These are phyloP conservation scores for Passerina amoena DNA, from an alignment of 2,113 vertebrate genomes.

Conservation along the genomic window DNA sequence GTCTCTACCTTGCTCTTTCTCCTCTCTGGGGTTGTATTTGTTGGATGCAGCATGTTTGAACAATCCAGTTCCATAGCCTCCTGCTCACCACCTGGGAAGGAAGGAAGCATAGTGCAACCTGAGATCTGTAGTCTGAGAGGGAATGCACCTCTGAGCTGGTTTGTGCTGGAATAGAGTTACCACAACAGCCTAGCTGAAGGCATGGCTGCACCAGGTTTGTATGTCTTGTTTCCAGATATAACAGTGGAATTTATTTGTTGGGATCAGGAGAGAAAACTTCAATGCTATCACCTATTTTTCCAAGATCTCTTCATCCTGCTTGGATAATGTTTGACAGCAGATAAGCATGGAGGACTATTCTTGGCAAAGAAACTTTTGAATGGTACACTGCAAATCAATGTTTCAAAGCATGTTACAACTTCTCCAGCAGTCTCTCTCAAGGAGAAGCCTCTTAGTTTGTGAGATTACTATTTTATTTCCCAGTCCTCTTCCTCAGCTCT, in stretches of 20 bases:
- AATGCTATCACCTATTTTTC: neutral
- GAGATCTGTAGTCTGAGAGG: neutral
- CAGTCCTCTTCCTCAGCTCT: neutral
- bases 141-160: neutral
- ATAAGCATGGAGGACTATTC: neutral
- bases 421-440: neutral
- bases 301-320: neutral
- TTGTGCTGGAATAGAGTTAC: neutral
- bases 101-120: rapidly evolving
- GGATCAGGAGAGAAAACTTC: neutral
- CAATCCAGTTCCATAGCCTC: neutral
- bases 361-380: neutral
- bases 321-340: neutral
- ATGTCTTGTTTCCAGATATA: neutral
- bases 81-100: neutral
- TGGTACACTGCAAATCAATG: rapidly evolving
- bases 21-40: neutral
- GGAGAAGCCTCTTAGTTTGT: neutral
- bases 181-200: rapidly evolving
- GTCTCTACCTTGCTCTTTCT: neutral
- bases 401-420: neutral
- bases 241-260: neutral
- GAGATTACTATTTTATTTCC: neutral
- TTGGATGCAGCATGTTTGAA: neutral
- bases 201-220: neutral